phyloP scores from a whole-genome alignment of 2,113 vertebrate species.

The Aepyceros melampus region DNA sequence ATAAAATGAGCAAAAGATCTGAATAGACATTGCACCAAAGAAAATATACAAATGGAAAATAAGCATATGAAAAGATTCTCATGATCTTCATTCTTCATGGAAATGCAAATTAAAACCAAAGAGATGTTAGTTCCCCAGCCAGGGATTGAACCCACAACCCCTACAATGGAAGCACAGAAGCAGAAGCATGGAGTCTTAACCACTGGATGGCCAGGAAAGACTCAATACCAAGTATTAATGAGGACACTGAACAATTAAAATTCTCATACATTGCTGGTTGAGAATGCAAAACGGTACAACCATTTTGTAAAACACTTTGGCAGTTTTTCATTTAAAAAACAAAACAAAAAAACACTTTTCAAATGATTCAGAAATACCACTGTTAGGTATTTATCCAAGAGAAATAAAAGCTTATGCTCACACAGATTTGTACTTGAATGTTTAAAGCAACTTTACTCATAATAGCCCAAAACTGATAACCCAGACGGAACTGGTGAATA shows the following conservation, averaged over 20 bases:
- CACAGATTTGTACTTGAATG: not conserved
- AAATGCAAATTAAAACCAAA: not conserved
- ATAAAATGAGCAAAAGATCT: not conserved
- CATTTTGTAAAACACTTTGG: not conserved
- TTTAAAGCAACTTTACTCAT: not conserved
- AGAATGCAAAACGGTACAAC: not conserved
- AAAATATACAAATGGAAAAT: not conserved
- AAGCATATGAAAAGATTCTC: not conserved
- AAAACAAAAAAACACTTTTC: not conserved
- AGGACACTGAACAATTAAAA: not conserved
- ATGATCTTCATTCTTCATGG: not conserved
- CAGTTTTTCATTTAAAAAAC: not conserved
- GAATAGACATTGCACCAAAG: not conserved
- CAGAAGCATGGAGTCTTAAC: not conserved
- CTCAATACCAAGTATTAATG: not conserved
- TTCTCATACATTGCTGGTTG: not conserved
- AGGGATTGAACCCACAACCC: not conserved
- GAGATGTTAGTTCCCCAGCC: not conserved
- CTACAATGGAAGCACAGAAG: not conserved
- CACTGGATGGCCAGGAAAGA: not conserved
- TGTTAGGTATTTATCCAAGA: not conserved
- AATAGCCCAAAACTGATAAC: not conserved
- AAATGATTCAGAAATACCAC: not conserved
- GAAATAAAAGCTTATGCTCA: slow-evolving; percentile 21
- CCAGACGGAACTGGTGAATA: not conserved